A percentile compares a stretch with the other conserved stretches of the same genome.
These are phyloP conservation scores for Glaucomys volans DNA, from an alignment of 2,113 vertebrate genomes.

Conservation along the genomic window DNA sequence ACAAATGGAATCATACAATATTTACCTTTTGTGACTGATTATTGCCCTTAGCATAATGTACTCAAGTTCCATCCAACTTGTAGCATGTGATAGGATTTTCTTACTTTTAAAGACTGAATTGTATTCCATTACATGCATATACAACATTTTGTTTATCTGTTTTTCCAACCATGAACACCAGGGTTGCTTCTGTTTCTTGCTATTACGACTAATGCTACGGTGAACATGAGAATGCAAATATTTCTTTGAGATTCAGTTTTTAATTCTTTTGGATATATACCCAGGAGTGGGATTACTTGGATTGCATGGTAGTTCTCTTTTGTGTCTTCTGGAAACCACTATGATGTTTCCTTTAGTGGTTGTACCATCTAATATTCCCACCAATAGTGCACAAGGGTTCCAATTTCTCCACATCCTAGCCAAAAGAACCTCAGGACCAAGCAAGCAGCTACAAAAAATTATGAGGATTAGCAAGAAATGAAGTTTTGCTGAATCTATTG, in stretches of 20 bases:
- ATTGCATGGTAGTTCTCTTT: neutral
- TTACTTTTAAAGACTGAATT: neutral
- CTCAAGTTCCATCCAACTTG: neutral
- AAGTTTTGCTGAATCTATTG: neutral
- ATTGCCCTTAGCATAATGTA: neutral
- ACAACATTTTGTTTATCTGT: neutral
- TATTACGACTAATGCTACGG: neutral
- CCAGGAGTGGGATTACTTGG: neutral
- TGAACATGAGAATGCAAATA: neutral
- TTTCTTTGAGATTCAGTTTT: neutral
- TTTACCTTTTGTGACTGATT: neutral
- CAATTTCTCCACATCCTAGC: neutral
- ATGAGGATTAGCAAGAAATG: neutral
- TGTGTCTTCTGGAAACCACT: neutral
- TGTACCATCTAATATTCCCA: neutral
- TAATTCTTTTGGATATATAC: neutral
- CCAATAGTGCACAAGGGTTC: neutral
- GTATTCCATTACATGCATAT: neutral
- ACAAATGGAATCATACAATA: neutral
- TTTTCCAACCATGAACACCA: neutral
- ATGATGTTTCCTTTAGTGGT: neutral
- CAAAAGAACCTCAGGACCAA: neutral
- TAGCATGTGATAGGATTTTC: neutral
- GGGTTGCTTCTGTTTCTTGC: neutral
- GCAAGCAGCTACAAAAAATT: neutral